These are phyloP conservation scores for Lophotriccus pileatus DNA, from an alignment of 2,797 vertebrate species.

Conservation along the genomic window DNA sequence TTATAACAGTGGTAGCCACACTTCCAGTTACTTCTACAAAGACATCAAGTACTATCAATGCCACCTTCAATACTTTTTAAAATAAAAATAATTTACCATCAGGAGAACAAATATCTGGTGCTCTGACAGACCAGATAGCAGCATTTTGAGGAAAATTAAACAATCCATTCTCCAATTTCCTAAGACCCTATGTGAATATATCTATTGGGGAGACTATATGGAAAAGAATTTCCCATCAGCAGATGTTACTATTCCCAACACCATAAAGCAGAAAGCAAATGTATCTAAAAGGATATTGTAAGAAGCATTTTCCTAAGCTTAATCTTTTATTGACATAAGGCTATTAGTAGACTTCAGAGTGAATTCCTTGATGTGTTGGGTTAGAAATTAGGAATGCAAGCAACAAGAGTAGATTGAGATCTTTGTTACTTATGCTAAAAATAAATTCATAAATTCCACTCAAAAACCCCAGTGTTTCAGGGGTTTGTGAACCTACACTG, in stretches of 20 bases:
- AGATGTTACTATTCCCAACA: neutral
- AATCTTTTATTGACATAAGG: neutral
- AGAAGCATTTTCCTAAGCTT: neutral
- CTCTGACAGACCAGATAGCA: neutral
- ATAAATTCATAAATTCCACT: neutral
- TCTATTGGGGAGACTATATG: neutral
- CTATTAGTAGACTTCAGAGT: neutral
- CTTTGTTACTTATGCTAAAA: neutral
- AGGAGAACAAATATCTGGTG: neutral
- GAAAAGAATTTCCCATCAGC: neutral
- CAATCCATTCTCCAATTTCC: neutral
- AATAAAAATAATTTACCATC: neutral
- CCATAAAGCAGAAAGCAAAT: neutral
- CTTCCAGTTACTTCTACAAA: neutral
- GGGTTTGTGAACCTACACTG: fast-evolving
- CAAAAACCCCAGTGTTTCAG: neutral
- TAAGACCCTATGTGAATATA: neutral
- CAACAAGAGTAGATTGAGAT: neutral
- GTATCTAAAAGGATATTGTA: neutral
- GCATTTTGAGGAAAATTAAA: neutral
- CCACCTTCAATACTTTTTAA: neutral
- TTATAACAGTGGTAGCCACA: neutral
- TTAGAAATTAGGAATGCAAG: neutral
- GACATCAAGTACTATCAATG: neutral
- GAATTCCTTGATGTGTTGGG: neutral